Evolutionary conservation across 1,140 invertebrate species (phyloP).

Genomic region (Drosophila nikananu): DNA sequence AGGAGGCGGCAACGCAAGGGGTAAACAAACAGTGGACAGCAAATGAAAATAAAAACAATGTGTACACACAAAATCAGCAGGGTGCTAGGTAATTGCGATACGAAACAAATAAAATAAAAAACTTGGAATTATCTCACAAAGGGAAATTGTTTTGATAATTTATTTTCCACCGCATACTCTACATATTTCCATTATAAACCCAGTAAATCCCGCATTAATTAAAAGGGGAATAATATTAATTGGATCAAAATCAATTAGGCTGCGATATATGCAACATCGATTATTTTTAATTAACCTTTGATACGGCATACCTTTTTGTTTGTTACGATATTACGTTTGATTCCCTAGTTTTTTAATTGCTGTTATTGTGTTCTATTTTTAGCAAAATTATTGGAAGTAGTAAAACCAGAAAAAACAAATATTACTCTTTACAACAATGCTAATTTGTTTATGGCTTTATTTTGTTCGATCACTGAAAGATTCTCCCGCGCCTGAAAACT

Average conservation of each 20-base stretch:
- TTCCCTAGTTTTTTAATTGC: constrained; percentile 16
- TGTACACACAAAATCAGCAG: constrained; percentile 19
- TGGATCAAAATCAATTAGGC: constrained; percentile 17
- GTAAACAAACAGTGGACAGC: constrained; percentile 35
- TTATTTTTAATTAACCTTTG: constrained; percentile 16
- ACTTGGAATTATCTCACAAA: constrained; percentile 11
- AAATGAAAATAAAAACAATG: constrained; percentile 22
- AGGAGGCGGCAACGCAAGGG: constrained; percentile 1
- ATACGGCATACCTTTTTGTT: not conserved
- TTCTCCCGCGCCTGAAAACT: constrained; percentile 5
- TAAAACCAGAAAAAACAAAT: not conserved
- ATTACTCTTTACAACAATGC: constrained; percentile 33
- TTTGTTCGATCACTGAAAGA: constrained; percentile 19
- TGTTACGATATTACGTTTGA: not conserved
- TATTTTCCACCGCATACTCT: constrained; percentile 3
- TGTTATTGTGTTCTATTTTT: constrained; percentile 36
- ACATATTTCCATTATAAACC: constrained; percentile 15
- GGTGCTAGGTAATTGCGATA: constrained; percentile 11
- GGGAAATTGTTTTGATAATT: constrained; percentile 19
- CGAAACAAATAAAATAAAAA: not conserved
- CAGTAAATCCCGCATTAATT: not conserved
- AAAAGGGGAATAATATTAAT: constrained; percentile 1
- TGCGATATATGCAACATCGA: not conserved
- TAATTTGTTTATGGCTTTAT: constrained; percentile 61
- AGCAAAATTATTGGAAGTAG: constrained; percentile 4